Conservation (phyloP, 2,888 invertebrate species). For the Sphaeridia pumilis region DNA sequence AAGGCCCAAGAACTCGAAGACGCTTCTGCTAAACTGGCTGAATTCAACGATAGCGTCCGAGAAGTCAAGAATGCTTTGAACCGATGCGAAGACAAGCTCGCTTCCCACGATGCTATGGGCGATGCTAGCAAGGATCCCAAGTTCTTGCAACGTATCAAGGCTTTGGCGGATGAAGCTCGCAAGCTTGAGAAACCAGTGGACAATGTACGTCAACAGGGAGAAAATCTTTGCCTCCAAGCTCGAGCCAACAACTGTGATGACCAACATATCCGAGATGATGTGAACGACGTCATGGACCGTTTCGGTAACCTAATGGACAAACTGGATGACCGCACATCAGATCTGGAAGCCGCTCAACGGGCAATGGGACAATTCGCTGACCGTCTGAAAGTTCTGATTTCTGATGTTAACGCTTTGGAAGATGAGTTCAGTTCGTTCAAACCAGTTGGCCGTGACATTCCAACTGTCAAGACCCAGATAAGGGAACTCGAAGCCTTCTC, state of each 20-base stretch:
- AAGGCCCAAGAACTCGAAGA: slow-evolving; percentile 68
- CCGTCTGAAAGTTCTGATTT: slow-evolving; percentile 63
- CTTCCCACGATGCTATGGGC: slow-evolving; percentile 59
- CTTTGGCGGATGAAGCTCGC: slow-evolving; percentile 64
- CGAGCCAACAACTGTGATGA: slow-evolving; percentile 62
- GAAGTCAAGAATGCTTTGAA: slow-evolving; percentile 74
- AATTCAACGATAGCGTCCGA: slow-evolving; percentile 48
- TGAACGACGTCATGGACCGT: slow-evolving; percentile 61
- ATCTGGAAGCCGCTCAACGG: slow-evolving; percentile 71
- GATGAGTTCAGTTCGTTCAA: slow-evolving; percentile 71
- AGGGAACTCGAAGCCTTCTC: slow-evolving; percentile 53
- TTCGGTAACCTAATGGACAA: slow-evolving; percentile 63
- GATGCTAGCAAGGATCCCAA: slow-evolving; percentile 69
- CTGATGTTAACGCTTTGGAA: slow-evolving; percentile 67
- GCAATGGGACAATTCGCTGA: slow-evolving; percentile 80
- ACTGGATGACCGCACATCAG: slow-evolving; percentile 64
- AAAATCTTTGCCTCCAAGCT: slow-evolving; percentile 64
- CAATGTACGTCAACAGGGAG: slow-evolving; percentile 54
- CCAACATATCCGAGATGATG: slow-evolving; percentile 62
- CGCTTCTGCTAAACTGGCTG: slow-evolving; percentile 48
- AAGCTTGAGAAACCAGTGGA: slow-evolving; percentile 63
- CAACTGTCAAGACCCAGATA: slow-evolving; percentile 67
- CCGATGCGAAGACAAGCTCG: slow-evolving; percentile 75
- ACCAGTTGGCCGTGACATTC: slow-evolving; percentile 76
- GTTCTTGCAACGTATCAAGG: slow-evolving; percentile 70